Evolutionary conservation across 2,797 vertebrate genomes (phyloP), one percentile per base, ranked within the genome.

Genomic region (Pteronotus mesoamericanus): DNA sequence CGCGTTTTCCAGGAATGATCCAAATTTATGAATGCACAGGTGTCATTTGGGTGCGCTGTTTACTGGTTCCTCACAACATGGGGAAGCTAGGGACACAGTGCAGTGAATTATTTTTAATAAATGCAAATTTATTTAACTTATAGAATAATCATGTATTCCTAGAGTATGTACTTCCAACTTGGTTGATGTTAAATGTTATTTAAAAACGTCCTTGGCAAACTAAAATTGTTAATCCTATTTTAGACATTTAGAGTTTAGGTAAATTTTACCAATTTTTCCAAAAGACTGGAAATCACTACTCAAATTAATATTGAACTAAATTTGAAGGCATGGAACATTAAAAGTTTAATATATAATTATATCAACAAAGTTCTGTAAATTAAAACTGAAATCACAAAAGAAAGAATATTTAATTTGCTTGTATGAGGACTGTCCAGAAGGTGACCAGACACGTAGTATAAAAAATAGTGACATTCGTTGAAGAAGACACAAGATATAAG

Each of bases 121-220:
- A 86, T 46, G 34, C 68, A 44, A 83, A 69, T 89, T 89, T 86
- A 69, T 89, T 89, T 86, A 90, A 80, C 72, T 87, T 96, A 79
- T 4, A 66, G 4, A 84, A 42, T 29, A 51, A 18, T 72, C 24
- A 39, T 74, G 2, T 72, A 26, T 77, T 94, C 55, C 18, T 91
- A 78, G 11, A 44, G 86, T 74, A 34, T n/a, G 0, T 86, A 39
- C 19, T 93, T 86, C 4, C 1, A 74, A 44, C 48, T 79, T 94
- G 42, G 42, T 75, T 75, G 51, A 59, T 92, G 53, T 83, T 92
- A 96, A 83, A 91, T 34, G 8, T 74, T 68, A 91, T 90, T 79
- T 85, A 18, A 87, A 87, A 93, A 84, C 80, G 11, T 87, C 32
- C 51, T 83, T 90, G 78, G 39, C 32, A 86, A 86, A 87, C 87